Evolutionary conservation across 2,888 invertebrate genomes (phyloP).

Genomic region (Cephus sareptanus): DNA sequence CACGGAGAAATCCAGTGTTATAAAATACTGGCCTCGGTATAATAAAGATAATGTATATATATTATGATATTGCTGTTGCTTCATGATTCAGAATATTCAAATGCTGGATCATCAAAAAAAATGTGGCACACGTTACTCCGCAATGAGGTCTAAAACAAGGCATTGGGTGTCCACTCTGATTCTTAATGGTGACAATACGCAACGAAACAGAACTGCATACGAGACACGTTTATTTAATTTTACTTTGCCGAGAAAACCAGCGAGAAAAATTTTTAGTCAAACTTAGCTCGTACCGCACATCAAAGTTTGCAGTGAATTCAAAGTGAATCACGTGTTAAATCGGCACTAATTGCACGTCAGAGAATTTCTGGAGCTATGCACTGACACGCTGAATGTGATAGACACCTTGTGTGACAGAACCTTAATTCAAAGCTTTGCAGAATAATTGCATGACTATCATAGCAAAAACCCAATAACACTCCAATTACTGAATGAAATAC

Average conservation of each 20-base stretch:
- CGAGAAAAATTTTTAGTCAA: not conserved
- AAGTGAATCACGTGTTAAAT: constrained; percentile 26
- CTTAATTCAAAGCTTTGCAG: not conserved
- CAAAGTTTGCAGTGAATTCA: constrained; percentile 16
- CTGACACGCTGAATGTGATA: not conserved
- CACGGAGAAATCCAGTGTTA: not conserved
- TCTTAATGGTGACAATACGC: not conserved
- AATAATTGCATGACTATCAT: not conserved
- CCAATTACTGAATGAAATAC: not conserved
- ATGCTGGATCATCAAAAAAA: constrained; percentile 25
- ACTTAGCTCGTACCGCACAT: not conserved
- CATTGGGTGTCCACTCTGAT: not conserved
- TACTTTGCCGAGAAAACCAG: not conserved
- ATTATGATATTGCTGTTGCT: constrained; percentile 19
- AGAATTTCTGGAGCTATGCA: constrained; percentile 14
- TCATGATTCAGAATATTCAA: constrained; percentile 36
- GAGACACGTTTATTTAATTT: not conserved
- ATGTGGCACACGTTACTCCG: constrained; percentile 24
- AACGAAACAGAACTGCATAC: not conserved
- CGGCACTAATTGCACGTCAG: constrained; percentile 44
- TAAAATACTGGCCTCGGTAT: not conserved
- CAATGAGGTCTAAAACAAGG: not conserved
- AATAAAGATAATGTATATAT: not conserved
- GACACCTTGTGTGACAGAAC: not conserved
- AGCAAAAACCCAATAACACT: not conserved